Evolutionary conservation across 1,140 invertebrate species (phyloP), one percentile per base, ranked within the genome.

Genomic region (Drosophila parvula): DNA sequence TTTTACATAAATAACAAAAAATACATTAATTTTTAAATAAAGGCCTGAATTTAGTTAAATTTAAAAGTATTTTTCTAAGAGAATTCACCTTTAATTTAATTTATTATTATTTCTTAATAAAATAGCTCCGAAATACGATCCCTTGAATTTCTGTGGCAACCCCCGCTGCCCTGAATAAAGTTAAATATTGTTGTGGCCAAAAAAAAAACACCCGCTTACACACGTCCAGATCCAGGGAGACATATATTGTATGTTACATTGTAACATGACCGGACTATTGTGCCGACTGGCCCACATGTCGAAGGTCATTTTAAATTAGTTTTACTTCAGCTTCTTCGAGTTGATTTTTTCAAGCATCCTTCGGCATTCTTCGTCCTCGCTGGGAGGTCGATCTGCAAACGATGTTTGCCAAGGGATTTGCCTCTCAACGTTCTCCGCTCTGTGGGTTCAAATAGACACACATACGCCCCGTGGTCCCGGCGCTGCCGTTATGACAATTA

Each of bases 291-390:
- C 27, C 56, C 73, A 77, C 74, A 77, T 77, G 74, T 78, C 74
- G 70, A 86, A 83, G 83, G 83, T 86, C 79, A 79, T 88, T 86
- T 86, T 88, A 88, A 86, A 86, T 86, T 79, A 86, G 83, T 79
- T 86, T 88, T 79, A 61, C 64, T 58, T 64, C 69, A 36, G 67
- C 60, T 43, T 22, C 47, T 43, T 51, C 40, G 32, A 36, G 43
- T 57, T 77, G 22, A 28, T 41, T 43, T 78, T 65, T 70, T 71
- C 32, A 41, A 40, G 27, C 57, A 79, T 75, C 48, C 55, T 69
- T 30, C 32, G 50, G 53, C 62, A 16, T 45, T 53, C n/a, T n/a
- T 41, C 28, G n/a, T 27, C 41, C 32, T 22, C 32, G 16, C 50
- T 11, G 43, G 40, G 28, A 32, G 60, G 62, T 56, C 63, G 60